Conservation (phyloP, 2,797 vertebrate genomes). For the Parauchenoglanis punctatus region DNA sequence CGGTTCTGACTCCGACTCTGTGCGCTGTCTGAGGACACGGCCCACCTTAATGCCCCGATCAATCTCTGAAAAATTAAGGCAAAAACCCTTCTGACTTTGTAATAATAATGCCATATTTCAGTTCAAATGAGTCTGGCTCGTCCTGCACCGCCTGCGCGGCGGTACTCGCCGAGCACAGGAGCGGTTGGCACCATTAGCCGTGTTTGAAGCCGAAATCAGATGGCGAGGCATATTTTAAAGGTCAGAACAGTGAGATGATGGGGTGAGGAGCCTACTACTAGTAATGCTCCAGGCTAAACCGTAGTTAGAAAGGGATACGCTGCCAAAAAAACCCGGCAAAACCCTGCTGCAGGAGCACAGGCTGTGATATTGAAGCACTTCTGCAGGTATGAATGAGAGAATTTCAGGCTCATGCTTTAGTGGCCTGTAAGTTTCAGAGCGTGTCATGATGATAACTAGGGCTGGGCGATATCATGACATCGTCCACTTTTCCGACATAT, state of each 20-base stretch:
- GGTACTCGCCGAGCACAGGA: neutral
- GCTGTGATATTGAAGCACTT: neutral
- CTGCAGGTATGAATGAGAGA: neutral
- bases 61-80: neutral
- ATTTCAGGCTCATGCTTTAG: neutral
- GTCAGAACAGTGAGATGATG: slow-evolving; percentile 65
- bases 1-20: slow-evolving; percentile 23
- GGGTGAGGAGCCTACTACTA: slow-evolving; percentile 54
- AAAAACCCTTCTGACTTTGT: neutral
- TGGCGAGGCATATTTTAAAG: slow-evolving; percentile 74
- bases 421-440: neutral
- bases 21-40: neutral
- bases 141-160: neutral
- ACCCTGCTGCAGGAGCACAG: slow-evolving; percentile 23
- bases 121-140: slow-evolving; percentile 16
- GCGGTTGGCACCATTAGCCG: slow-evolving; percentile 41
- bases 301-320: slow-evolving; percentile 33
- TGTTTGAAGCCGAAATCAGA: slow-evolving; percentile 67
- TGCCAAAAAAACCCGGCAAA: slow-evolving; percentile 24
- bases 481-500: neutral
- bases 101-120: slow-evolving; percentile 31
- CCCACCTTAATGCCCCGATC: neutral
- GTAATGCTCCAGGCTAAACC: slow-evolving; percentile 48
- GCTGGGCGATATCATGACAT: neutral
- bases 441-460: neutral